Evolutionary conservation across 2,113 vertebrate species (phyloP).

Genomic region (Gambusia holbrooki): DNA sequence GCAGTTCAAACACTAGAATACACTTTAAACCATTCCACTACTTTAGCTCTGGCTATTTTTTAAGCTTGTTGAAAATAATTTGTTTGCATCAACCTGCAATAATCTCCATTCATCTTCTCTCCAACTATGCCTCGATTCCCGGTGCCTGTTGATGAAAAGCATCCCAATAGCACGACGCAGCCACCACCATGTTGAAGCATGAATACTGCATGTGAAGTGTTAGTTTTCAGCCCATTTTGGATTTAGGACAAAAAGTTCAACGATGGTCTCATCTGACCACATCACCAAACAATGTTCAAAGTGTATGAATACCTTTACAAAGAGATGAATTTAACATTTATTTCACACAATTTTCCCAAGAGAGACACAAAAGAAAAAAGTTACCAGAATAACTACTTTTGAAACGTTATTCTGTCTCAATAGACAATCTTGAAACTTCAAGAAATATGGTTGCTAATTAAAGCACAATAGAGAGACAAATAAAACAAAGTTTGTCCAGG

Average conservation of each 20-base stretch:
- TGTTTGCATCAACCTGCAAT: background rate
- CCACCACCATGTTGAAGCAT: background rate
- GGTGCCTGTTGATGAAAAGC: background rate
- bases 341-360: conserved; percentile 6
- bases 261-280: no score
- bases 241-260: no score
- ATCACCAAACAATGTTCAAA: background rate
- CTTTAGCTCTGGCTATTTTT: background rate
- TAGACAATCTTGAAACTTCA: conserved; percentile 56
- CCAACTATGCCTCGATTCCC: background rate
- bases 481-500: conserved; percentile 31
- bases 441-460: conserved; percentile 14
- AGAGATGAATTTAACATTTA: background rate
- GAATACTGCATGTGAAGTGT: background rate
- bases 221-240: no score
- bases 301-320: background rate
- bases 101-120: no score
- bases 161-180: background rate
- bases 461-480: conserved; percentile 17
- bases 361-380: conserved; percentile 50
- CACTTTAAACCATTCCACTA: background rate
- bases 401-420: conserved; percentile 59
- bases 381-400: conserved; percentile 60
- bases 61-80: background rate
- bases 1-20: background rate